Percentiles rank a stretch among this genome's conserved stretches.
phyloP scores from a whole-genome alignment of 2,113 vertebrate genomes.

The Phocoena phocoena region DNA sequence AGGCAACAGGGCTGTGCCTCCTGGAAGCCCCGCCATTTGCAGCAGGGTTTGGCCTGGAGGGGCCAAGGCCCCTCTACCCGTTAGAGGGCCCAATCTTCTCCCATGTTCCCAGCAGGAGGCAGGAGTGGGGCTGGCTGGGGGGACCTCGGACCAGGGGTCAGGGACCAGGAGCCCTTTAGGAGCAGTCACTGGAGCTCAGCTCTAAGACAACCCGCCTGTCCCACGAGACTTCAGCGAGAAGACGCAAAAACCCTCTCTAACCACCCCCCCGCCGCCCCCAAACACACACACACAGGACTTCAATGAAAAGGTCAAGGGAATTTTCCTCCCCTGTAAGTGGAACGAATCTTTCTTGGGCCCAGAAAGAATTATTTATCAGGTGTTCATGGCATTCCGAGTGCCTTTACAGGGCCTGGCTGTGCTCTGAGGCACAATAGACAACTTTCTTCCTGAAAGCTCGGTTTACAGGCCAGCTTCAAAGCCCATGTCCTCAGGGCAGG shows the following conservation, averaged over 20 bases:
- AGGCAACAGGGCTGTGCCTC: neutral
- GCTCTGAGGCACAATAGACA: conserved; percentile 82
- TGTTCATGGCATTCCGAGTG: conserved; percentile 71
- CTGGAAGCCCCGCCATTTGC: neutral
- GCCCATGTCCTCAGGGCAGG: conserved; percentile 80
- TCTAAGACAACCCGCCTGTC: neutral
- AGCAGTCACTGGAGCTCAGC: neutral
- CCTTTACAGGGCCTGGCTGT: conserved; percentile 78
- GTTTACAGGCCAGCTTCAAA: conserved; percentile 89
- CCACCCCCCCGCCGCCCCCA: neutral
- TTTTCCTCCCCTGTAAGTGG: conserved; percentile 71
- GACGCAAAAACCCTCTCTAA: conserved; percentile 23
- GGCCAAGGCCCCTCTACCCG: neutral
- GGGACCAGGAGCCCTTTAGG: neutral
- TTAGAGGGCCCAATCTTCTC: neutral
- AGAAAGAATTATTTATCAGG: conserved; percentile 81
- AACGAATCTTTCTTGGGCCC: conserved; percentile 72
- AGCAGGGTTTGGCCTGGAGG: neutral
- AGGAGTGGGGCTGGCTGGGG: neutral
- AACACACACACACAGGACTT: conserved; percentile 26
- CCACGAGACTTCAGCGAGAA: conserved; percentile 30
- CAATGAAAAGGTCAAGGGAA: conserved; percentile 74
- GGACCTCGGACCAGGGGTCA: neutral
- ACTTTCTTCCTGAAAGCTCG: conserved; percentile 86
- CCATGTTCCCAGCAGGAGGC: neutral